phyloP scores from a whole-genome alignment of 2,113 vertebrate genomes.

The Hyperopisus bebe region DNA sequence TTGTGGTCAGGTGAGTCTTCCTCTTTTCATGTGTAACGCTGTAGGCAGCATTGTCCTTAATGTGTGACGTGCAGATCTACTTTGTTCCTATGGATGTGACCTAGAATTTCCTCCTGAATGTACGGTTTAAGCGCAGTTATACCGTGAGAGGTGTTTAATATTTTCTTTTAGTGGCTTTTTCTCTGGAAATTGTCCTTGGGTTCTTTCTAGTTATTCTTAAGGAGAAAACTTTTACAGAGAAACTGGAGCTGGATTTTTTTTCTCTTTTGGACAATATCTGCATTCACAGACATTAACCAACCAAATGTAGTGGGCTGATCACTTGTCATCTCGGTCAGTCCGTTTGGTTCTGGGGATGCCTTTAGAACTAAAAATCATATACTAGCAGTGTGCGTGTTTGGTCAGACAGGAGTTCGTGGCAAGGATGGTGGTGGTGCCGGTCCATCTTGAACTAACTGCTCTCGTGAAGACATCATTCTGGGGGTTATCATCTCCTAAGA shows the following conservation, averaged over 20 bases:
- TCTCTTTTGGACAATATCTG: neutral
- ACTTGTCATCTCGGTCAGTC: neutral
- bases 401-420: neutral
- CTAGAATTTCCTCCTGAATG: neutral
- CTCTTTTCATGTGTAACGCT: neutral
- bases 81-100: neutral
- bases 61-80: neutral
- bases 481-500: neutral
- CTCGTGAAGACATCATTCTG: neutral
- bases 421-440: neutral
- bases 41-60: neutral
- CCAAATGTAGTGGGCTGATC: neutral
- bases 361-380: neutral
- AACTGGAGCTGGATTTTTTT: neutral
- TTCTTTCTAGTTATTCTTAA: neutral
- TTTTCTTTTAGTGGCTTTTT: neutral
- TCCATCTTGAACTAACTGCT: neutral
- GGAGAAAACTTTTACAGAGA: neutral
- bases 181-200: neutral
- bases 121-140: neutral
- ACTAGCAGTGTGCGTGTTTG: neutral
- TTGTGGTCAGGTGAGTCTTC: neutral
- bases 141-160: neutral
- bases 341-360: neutral
- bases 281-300: neutral